phyloP scores from a whole-genome alignment of 1,140 invertebrate genomes.

The Diorhabda elongata region DNA sequence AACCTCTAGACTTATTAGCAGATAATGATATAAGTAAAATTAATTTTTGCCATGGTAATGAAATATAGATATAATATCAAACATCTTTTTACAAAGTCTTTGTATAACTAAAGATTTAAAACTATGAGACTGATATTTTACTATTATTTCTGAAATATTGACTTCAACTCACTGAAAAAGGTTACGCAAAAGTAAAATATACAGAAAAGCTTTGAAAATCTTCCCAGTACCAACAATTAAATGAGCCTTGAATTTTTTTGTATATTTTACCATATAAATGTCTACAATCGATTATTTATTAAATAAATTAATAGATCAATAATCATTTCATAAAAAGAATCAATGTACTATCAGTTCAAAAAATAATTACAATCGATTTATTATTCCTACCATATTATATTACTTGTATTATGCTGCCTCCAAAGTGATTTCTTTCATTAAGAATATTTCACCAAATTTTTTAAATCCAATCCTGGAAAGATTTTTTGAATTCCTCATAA shows the following conservation, averaged over 20 bases:
- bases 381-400: no score
- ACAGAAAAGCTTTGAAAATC: neutral
- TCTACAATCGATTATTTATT: neutral
- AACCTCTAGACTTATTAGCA: slow-evolving; percentile 41
- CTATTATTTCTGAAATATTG: neutral
- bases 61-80: slow-evolving; percentile 34
- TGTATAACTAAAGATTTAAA: slow-evolving; percentile 23
- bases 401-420: no score
- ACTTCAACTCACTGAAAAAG: slow-evolving; percentile 22
- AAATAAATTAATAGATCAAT: slow-evolving; percentile 17
- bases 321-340: no score
- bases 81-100: slow-evolving; percentile 12
- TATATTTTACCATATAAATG: no score
- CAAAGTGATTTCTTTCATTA: no score
- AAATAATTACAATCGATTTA: no score
- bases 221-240: no score
- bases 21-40: slow-evolving; percentile 39
- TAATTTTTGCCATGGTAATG: slow-evolving; percentile 46
- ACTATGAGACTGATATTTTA: slow-evolving; percentile 32
- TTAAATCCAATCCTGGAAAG: no score
- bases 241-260: no score
- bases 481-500: no score
- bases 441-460: no score
- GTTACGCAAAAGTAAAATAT: neutral
- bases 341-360: no score